phyloP scores from a whole-genome alignment of 2,888 invertebrate species.

The Leptinotarsa rubiginosa region DNA sequence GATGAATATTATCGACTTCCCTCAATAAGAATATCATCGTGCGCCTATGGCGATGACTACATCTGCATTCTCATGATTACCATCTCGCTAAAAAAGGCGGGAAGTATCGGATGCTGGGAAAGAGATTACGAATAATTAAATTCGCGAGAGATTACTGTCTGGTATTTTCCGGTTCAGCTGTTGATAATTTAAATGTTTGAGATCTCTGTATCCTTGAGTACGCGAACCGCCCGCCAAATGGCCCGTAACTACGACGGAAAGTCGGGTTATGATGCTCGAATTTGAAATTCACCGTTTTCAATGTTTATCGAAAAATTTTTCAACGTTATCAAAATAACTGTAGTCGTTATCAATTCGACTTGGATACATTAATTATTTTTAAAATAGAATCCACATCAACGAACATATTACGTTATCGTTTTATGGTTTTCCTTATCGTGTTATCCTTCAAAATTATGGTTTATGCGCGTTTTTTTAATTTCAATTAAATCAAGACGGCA shows the following conservation, averaged over 20 bases:
- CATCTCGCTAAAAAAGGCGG: slow-evolving; percentile 13
- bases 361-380: not conserved
- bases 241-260: too few relatives aligned
- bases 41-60: slow-evolving; percentile 7
- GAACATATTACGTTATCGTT: slow-evolving; percentile 1
- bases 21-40: not conserved
- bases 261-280: too few relatives aligned
- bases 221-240: not conserved
- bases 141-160: slow-evolving; percentile 13
- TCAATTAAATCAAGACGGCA: not conserved
- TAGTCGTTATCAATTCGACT: not conserved
- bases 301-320: not conserved
- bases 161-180: slow-evolving; percentile 18
- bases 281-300: too few relatives aligned
- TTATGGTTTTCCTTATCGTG: slow-evolving; percentile 17
- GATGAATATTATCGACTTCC: too few relatives aligned
- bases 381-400: slow-evolving; percentile 2
- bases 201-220: not conserved
- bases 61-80: slow-evolving; percentile 15
- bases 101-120: slow-evolving; percentile 13
- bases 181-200: not conserved
- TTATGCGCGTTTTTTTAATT: not conserved
- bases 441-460: not conserved
- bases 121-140: slow-evolving; percentile 17
- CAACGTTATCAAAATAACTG: not conserved